Conservation (phyloP, 2,797 vertebrate genomes). For the Eurystomus glaucurus region DNA sequence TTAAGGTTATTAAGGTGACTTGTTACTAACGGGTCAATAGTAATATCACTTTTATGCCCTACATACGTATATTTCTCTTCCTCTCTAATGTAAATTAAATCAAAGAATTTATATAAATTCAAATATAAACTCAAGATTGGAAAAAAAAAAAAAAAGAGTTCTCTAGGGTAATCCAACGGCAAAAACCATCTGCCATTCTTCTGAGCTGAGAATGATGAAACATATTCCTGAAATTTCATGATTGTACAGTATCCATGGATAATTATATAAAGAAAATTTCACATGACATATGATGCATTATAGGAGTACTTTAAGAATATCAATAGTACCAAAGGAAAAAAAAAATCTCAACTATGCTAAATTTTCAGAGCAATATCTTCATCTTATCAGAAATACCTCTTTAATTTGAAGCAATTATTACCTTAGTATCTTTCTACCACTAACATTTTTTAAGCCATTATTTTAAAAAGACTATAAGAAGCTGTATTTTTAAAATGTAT, state of each 20-base stretch:
- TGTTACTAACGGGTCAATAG: neutral
- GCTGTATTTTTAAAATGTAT: accelerated
- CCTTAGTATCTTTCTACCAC: neutral
- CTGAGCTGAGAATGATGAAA: neutral
- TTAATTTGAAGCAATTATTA: neutral
- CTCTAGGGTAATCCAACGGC: neutral
- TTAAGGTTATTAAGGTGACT: neutral
- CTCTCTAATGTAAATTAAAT: neutral
- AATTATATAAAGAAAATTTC: neutral
- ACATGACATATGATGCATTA: neutral
- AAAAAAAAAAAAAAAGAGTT: neutral
- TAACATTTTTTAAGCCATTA: neutral
- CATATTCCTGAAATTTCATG: neutral
- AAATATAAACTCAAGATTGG: neutral
- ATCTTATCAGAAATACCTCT: neutral
- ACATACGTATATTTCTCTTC: neutral
- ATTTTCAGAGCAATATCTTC: neutral
- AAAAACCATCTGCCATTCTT: conserved; percentile 18
- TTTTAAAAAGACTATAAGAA: accelerated
- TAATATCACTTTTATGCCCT: neutral
- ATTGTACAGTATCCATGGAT: neutral
- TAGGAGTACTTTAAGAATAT: neutral
- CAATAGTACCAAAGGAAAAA: neutral
- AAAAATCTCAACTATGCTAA: neutral
- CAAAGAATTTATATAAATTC: neutral